A percentile compares a stretch with the other conserved stretches of the same genome.
phyloP scores from a whole-genome alignment of 2,888 invertebrate species.

The Agonum fuliginosum region DNA sequence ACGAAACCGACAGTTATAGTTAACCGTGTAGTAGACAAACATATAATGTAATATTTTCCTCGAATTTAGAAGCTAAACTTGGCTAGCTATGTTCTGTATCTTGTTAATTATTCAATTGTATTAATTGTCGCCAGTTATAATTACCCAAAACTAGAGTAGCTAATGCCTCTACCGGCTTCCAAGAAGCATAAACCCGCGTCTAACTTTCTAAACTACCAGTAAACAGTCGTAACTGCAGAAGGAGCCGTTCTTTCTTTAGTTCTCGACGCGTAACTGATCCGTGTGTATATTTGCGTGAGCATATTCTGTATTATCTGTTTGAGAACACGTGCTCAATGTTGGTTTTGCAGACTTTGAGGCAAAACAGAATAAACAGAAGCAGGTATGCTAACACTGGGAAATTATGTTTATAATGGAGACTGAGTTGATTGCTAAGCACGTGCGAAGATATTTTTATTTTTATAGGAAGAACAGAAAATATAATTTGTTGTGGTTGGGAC shows the following conservation, averaged over 20 bases:
- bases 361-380: slow-evolving; percentile 36
- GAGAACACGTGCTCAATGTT: slow-evolving; percentile 25
- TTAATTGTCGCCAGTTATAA: neutral
- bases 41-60: neutral
- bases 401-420: neutral
- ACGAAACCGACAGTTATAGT: neutral
- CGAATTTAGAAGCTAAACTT: neutral
- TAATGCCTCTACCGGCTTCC: neutral
- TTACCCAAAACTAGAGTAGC: neutral
- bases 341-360: slow-evolving; percentile 2
- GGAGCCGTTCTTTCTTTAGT: neutral
- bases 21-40: neutral
- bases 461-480: no score
- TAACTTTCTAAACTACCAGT: slow-evolving; percentile 7
- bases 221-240: slow-evolving; percentile 2
- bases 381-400: neutral
- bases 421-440: slow-evolving; percentile 4
- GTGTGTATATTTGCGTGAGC: slow-evolving; percentile 15
- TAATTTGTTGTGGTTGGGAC: no score
- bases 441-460: neutral
- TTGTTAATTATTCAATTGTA: neutral
- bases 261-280: slow-evolving; percentile 17
- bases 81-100: neutral
- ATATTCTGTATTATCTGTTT: neutral
- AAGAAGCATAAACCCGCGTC: slow-evolving; percentile 15